These are phyloP conservation scores for Zingel zingel DNA, from an alignment of 2,113 vertebrate species.

Conservation along the genomic window DNA sequence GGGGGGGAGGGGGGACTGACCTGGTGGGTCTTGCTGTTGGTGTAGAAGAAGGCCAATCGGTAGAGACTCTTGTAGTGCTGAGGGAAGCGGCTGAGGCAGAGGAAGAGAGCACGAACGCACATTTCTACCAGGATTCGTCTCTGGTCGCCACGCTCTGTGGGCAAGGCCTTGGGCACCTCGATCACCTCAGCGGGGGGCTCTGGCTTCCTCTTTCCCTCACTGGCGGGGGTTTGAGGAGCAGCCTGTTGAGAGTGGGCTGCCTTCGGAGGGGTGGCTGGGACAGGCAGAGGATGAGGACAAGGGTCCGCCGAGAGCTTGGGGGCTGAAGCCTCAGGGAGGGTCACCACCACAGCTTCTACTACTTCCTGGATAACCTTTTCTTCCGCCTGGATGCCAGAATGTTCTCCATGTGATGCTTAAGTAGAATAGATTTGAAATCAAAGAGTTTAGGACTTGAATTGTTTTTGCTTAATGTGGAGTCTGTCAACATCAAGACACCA, in stretches of 20 bases:
- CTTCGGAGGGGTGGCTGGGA: constrained; percentile 76
- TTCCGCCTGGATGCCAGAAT: constrained; percentile 65
- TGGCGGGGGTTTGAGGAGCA: constrained; percentile 60
- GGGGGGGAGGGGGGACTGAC: constrained; percentile 78
- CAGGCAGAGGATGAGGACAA: constrained; percentile 59
- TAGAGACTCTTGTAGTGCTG: constrained; percentile 99
- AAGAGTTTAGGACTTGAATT: constrained; percentile 2
- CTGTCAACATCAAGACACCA: not conserved
- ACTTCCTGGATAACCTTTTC: constrained; percentile 78
- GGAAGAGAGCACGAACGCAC: constrained; percentile 90
- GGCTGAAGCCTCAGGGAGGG: constrained; percentile 68
- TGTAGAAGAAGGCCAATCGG: constrained; percentile 94
- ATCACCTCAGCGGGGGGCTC: constrained; percentile 82
- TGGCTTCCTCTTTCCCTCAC: constrained; percentile 86
- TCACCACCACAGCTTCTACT: constrained; percentile 79
- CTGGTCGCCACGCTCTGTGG: constrained; percentile 88
- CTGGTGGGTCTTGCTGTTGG: constrained; percentile 92
- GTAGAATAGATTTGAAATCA: not conserved
- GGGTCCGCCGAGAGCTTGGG: constrained; percentile 73
- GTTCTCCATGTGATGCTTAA: constrained; percentile 64
- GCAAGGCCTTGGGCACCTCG: constrained; percentile 89
- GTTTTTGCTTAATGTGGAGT: not conserved
- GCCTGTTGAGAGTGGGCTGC: constrained; percentile 48
- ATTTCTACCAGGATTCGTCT: constrained; percentile 91
- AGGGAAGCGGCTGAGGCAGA: constrained; percentile 96